Conservation (phyloP, 2,797 vertebrate species). For the Lates japonicus region DNA sequence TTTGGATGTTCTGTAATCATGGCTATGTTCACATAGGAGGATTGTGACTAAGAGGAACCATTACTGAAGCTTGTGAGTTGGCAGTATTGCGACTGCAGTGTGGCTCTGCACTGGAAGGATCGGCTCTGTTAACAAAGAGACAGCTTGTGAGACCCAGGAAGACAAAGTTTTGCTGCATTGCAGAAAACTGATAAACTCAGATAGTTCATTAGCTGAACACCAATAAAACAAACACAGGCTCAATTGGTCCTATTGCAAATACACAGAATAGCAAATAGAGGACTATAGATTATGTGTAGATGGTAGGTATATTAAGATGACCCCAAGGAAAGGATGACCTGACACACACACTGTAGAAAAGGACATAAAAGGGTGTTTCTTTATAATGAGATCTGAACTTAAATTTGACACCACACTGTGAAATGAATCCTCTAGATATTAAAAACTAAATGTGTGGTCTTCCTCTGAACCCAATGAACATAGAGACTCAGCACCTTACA, state of each 20-base stretch:
- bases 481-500: slow-evolving; percentile 8
- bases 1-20: slow-evolving; percentile 72
- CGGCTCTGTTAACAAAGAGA: slow-evolving; percentile 51
- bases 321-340: background rate
- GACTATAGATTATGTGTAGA: background rate
- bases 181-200: slow-evolving; percentile 66
- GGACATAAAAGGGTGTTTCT: slow-evolving; percentile 3
- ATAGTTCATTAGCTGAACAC: slow-evolving; percentile 56
- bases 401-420: slow-evolving; percentile 3
- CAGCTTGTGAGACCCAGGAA: slow-evolving; percentile 79
- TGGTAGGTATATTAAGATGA: slow-evolving; percentile 7
- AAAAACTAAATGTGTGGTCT: background rate
- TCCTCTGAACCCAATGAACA: background rate
- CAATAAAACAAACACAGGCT: slow-evolving; percentile 48
- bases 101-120: slow-evolving; percentile 68
- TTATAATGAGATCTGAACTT: slow-evolving; percentile 15
- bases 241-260: slow-evolving; percentile 70
- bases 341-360: slow-evolving; percentile 21
- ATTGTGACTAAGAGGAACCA: slow-evolving; percentile 52
- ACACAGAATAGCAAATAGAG: slow-evolving; percentile 43
- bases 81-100: slow-evolving; percentile 83
- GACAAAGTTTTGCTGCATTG: slow-evolving; percentile 85
- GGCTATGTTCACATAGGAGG: slow-evolving; percentile 54
- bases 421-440: background rate
- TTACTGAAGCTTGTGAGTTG: slow-evolving; percentile 78